phyloP scores from a whole-genome alignment of 2,888 invertebrate species.

The Macrosiphum euphorbiae region DNA sequence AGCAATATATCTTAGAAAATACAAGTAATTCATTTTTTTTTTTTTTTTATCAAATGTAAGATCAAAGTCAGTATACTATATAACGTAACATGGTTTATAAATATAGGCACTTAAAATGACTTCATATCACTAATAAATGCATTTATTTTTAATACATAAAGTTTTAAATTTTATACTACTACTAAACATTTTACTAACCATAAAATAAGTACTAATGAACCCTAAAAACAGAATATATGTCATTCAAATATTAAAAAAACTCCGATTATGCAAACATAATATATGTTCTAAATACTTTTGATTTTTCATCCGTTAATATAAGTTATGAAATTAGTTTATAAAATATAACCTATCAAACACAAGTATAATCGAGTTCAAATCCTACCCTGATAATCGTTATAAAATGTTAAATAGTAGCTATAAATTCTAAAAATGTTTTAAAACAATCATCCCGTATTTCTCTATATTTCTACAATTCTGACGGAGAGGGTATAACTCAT shows the following conservation, averaged over 20 bases:
- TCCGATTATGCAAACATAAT: neutral
- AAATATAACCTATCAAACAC: neutral
- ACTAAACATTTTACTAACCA: neutral
- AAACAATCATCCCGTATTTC: neutral
- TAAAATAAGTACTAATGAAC: neutral
- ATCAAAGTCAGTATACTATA: neutral
- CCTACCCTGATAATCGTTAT: neutral
- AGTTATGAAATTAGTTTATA: neutral
- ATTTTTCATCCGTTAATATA: neutral
- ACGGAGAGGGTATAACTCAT: neutral
- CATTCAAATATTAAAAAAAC: neutral
- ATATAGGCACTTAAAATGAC: neutral
- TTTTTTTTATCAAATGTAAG: neutral
- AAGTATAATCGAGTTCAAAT: neutral
- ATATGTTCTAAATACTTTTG: neutral
- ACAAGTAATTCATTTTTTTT: neutral
- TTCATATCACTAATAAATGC: neutral
- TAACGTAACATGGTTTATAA: neutral
- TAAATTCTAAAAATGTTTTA: neutral
- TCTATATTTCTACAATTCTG: neutral
- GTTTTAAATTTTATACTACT: neutral
- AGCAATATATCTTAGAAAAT: neutral
- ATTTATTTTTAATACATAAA: neutral
- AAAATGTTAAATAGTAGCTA: neutral
- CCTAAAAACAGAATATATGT: neutral